A percentile compares a stretch with the other conserved stretches of the same genome.
Conservation (phyloP, 2,888 invertebrate species). For the Volucella zonaria region DNA sequence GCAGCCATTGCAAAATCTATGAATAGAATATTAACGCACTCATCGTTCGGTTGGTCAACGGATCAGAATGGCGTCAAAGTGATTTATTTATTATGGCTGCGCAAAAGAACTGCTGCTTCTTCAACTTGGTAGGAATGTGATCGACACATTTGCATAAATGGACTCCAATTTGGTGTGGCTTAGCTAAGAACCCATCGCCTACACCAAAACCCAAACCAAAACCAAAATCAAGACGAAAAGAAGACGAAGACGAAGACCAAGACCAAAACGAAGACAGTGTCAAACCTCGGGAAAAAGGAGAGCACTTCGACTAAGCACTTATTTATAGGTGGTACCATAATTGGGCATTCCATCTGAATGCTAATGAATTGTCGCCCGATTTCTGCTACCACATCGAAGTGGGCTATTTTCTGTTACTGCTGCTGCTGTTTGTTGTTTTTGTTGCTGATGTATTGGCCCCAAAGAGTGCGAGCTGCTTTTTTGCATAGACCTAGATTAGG, state of each 20-base stretch:
- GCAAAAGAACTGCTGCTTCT: slow-evolving; percentile 49
- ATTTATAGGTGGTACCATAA: slow-evolving; percentile 74
- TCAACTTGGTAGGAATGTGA: slow-evolving; percentile 55
- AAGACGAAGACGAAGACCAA: no score
- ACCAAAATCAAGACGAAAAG: no score
- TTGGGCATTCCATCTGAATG: slow-evolving; percentile 71
- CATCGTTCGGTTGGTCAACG: slow-evolving; percentile 6
- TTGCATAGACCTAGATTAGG: slow-evolving; percentile 74
- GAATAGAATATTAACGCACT: slow-evolving; percentile 61
- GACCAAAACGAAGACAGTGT: slow-evolving; percentile 1
- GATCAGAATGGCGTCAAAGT: slow-evolving; percentile 65
- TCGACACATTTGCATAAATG: slow-evolving; percentile 64
- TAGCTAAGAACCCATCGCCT: slow-evolving; percentile 24
- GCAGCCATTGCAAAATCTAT: slow-evolving; percentile 59
- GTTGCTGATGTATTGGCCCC: slow-evolving; percentile 6
- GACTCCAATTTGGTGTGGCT: slow-evolving; percentile 59
- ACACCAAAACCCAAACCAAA: no score
- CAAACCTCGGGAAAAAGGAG: slow-evolving; percentile 55
- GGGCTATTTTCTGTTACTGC: slow-evolving; percentile 41
- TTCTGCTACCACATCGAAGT: slow-evolving; percentile 41
- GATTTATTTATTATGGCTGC: slow-evolving; percentile 63
- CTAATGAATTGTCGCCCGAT: slow-evolving; percentile 47
- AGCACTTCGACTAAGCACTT: slow-evolving; percentile 67
- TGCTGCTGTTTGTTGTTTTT: no score
- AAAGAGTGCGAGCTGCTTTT: slow-evolving; percentile 45